Evolutionary conservation across 2,888 invertebrate genomes (phyloP), one percentile per base, ranked within the genome.

Genomic region (Onchidella celtica): DNA sequence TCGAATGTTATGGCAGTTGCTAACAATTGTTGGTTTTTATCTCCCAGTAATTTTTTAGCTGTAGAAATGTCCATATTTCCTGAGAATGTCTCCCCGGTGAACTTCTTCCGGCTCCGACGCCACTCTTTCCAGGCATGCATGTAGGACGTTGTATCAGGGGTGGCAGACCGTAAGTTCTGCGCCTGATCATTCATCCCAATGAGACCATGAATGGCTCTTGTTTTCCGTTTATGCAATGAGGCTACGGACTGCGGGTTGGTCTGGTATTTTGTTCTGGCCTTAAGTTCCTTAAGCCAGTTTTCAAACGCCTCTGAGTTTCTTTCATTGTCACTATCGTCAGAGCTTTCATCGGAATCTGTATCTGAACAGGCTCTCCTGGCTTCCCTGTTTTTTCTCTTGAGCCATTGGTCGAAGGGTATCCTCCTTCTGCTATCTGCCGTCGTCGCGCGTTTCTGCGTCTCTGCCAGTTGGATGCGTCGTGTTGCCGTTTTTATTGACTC

Each of bases 1-100:
- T 90, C 87, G 70, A 87, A 89, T 6, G 89, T 86, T 66, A 89
- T 86, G 24, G 89, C 89, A 38, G 77, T 86, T 73, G 89, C 83
- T 34, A 90, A 69, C 34, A 90, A 80, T 59, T 87, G 84, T 61
- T 90, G 87, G 38, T 89, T 77, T 63, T 87, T 88, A 76, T 88
- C 87, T 76, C 88, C 89, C n/a, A 89, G 57, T 27, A 76, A 75
- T 72, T 79, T 83, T 65, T 85, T 89, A 6, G 77, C 79, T 27
- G 74, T 75, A 68, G 63, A 34, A 9, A 70, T 24, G 29, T 66
- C 66, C 38, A 63, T 14, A 36, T 68, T 73, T 57, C 38, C 17
- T 11, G 57, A 21, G 29, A 32, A 32, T 11, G 27, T 63, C 2
- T 36, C 63, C 29, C n/a, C 68, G 24, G 63, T 74, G 2, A n/a